phyloP scores from a whole-genome alignment of 1,140 invertebrate genomes.

The Amyelois transitella region DNA sequence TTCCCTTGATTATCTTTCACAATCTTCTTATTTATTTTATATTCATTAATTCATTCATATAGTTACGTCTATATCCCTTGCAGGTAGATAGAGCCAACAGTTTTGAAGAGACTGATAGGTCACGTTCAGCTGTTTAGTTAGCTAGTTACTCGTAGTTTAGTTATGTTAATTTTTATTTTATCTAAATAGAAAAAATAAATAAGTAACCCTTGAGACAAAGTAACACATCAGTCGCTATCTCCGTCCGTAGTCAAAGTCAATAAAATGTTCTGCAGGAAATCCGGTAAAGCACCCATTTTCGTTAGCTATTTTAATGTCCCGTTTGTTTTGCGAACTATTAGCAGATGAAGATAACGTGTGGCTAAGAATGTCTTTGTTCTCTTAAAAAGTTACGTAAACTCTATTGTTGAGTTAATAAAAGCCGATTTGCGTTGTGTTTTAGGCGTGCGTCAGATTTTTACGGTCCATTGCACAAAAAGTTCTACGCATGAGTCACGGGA shows the following conservation, averaged over 20 bases:
- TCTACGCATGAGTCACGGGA: not conserved
- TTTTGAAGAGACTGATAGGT: too few species aligned
- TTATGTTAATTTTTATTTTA: too few species aligned
- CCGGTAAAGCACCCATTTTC: not conserved
- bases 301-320: not conserved
- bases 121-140: too few species aligned
- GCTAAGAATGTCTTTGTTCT: not conserved
- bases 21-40: too few species aligned
- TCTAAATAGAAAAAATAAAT: too few species aligned
- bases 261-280: not conserved
- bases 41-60: too few species aligned
- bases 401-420: not conserved
- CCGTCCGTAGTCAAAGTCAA: not conserved
- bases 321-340: not conserved
- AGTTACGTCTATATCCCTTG: too few species aligned
- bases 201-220: too few species aligned
- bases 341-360: not conserved
- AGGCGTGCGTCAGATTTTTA: not conserved
- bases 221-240: too few species aligned
- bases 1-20: too few species aligned
- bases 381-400: not conserved
- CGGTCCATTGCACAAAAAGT: conserved; percentile 7
- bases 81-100: too few species aligned
- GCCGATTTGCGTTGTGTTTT: not conserved
- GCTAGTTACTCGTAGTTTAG: too few species aligned